These are phyloP conservation scores for Laspeyria flexula DNA, from an alignment of 2,888 invertebrate species.

Conservation along the genomic window DNA sequence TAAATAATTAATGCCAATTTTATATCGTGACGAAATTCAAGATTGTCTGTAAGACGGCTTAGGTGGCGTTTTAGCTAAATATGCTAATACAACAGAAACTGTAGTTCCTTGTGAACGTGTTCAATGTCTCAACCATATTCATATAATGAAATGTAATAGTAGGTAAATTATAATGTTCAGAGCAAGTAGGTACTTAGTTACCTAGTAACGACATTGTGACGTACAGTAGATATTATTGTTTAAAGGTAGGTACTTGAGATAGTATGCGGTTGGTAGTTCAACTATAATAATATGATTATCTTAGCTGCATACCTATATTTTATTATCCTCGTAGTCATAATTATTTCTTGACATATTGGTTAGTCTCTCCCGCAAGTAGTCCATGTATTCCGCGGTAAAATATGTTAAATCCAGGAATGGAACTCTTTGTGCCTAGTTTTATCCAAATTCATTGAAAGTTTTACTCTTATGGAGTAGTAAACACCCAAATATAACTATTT, in stretches of 20 bases:
- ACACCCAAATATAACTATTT: too few relatives aligned
- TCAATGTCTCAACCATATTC: conserved; percentile 27
- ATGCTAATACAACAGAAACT: conserved; percentile 40
- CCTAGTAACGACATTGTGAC: neutral
- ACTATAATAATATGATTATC: too few relatives aligned
- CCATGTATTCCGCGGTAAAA: too few relatives aligned
- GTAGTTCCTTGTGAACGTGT: conserved; percentile 38
- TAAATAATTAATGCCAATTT: conserved; percentile 64
- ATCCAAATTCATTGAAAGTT: too few relatives aligned
- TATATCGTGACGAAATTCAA: conserved; percentile 59
- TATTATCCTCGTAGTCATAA: too few relatives aligned
- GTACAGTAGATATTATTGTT: too few relatives aligned
- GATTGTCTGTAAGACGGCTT: conserved; percentile 41
- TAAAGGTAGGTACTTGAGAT: neutral
- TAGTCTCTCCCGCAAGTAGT: too few relatives aligned
- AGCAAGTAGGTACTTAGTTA: neutral
- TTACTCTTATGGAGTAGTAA: too few relatives aligned
- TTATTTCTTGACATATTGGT: too few relatives aligned
- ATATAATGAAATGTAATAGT: conserved; percentile 24
- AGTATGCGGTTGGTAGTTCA: neutral
- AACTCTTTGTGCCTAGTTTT: too few relatives aligned
- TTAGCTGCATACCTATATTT: too few relatives aligned
- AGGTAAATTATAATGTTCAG: neutral
- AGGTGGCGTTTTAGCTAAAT: conserved; percentile 40
- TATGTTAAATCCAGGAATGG: too few relatives aligned